These are phyloP conservation scores for Drosophila pseudotalamancana DNA, from an alignment of 2,888 invertebrate genomes.

Conservation along the genomic window DNA sequence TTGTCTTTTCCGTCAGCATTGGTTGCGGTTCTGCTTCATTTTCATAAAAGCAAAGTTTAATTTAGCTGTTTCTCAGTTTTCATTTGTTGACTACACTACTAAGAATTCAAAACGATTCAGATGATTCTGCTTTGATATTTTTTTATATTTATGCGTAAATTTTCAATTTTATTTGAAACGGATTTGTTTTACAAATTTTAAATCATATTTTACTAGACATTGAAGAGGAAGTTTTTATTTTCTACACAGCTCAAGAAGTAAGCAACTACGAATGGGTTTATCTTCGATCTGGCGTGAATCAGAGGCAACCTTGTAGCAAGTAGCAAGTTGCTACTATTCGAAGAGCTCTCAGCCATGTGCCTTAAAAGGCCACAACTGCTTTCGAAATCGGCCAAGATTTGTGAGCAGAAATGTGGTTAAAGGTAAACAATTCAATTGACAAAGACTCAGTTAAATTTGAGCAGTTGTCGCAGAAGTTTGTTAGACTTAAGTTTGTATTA, in stretches of 20 bases:
- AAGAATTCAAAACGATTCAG: not conserved
- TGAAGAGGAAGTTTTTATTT: no score
- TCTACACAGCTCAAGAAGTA: conserved; percentile 14
- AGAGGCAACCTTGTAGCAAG: conserved; percentile 54
- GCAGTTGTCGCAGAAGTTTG: conserved; percentile 10
- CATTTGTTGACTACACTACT: conserved; percentile 30
- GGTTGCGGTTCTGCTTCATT: conserved; percentile 67
- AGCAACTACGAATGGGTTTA: conserved; percentile 1
- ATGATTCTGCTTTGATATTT: not conserved
- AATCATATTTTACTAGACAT: no score
- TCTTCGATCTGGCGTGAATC: conserved; percentile 13
- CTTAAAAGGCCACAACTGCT: conserved; percentile 57
- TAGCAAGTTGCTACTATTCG: not conserved
- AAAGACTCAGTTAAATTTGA: conserved; percentile 42
- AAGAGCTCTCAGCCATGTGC: conserved; percentile 49
- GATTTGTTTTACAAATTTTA: conserved; percentile 1
- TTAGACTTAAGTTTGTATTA: not conserved
- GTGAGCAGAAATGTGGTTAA: conserved; percentile 21
- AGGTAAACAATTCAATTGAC: conserved; percentile 26
- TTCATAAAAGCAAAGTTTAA: conserved; percentile 75
- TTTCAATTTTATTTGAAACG: not conserved
- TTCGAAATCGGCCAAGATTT: conserved; percentile 46
- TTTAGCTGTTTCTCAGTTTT: conserved; percentile 25
- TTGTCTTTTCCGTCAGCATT: conserved; percentile 13
- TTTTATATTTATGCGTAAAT: not conserved